These are phyloP conservation scores for Chrysolina oricalcia DNA, from an alignment of 2,888 invertebrate genomes.

Conservation along the genomic window DNA sequence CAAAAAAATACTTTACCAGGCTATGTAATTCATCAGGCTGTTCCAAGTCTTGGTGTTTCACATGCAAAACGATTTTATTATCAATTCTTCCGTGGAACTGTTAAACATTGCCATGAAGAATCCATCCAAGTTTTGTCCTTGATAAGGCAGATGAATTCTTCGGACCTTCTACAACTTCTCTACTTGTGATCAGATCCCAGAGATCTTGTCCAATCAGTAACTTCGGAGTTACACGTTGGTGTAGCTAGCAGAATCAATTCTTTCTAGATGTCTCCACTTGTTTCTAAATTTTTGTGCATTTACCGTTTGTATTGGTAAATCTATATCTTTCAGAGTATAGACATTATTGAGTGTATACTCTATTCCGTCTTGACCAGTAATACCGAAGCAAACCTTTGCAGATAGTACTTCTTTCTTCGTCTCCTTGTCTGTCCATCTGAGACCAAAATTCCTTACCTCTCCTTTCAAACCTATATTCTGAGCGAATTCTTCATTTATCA, in stretches of 20 bases:
- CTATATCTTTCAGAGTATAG: neutral
- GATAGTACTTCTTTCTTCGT: neutral
- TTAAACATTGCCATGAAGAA: neutral
- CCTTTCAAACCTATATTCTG: neutral
- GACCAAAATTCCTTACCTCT: neutral
- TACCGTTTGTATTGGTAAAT: neutral
- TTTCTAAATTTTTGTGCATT: neutral
- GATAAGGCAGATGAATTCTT: constrained; percentile 2
- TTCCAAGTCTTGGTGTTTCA: neutral
- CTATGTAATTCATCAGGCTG: constrained; percentile 3
- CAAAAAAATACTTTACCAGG: neutral
- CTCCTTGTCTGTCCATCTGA: neutral
- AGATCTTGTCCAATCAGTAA: neutral
- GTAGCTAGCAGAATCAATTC: neutral
- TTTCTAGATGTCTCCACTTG: neutral
- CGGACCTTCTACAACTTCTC: neutral
- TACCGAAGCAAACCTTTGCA: neutral
- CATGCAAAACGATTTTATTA: neutral
- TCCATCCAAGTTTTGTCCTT: constrained; percentile 5
- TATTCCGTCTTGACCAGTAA: neutral
- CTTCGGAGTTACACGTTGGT: neutral
- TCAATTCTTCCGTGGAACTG: neutral
- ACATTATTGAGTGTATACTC: neutral
- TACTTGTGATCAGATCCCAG: neutral
- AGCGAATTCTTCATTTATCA: constrained; percentile 10